A percentile compares a stretch with the other conserved stretches of the same genome.
phyloP scores from a whole-genome alignment of 2,888 invertebrate species.

The Netelia virgata region DNA sequence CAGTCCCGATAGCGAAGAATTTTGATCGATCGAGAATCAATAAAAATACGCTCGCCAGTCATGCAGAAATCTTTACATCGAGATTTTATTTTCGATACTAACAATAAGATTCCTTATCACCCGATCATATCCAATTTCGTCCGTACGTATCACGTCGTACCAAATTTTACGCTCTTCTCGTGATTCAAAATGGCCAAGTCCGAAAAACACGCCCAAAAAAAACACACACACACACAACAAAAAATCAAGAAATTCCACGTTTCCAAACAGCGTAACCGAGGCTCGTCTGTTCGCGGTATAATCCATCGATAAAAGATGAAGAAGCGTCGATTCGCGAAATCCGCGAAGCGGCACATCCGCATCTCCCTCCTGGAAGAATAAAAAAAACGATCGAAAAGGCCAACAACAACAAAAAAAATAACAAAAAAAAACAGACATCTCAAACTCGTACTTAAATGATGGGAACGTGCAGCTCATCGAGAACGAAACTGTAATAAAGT shows the following conservation, averaged over 20 bases:
- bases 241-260: background rate
- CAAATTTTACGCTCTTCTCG: too few species aligned
- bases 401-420: background rate
- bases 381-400: background rate
- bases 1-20: slow-evolving; percentile 3
- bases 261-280: too few species aligned
- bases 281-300: background rate
- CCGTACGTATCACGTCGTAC: background rate
- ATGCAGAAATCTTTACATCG: background rate
- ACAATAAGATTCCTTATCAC: slow-evolving; percentile 17
- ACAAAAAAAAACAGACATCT: slow-evolving; percentile 7
- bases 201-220: too few species aligned
- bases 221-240: background rate
- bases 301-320: background rate
- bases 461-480: slow-evolving; percentile 61
- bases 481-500: slow-evolving; percentile 63
- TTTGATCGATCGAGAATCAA: slow-evolving; percentile 1
- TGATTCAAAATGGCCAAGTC: too few species aligned
- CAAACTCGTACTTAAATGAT: slow-evolving; percentile 38
- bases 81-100: background rate
- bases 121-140: background rate
- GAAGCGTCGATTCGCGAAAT: slow-evolving; percentile 1
- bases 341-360: background rate
- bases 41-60: background rate
- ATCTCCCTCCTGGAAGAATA: background rate